Evolutionary conservation across 2,797 vertebrate species (phyloP), one percentile per base, ranked within the genome.

Genomic region (Phrynocephalus guinanensis): DNA sequence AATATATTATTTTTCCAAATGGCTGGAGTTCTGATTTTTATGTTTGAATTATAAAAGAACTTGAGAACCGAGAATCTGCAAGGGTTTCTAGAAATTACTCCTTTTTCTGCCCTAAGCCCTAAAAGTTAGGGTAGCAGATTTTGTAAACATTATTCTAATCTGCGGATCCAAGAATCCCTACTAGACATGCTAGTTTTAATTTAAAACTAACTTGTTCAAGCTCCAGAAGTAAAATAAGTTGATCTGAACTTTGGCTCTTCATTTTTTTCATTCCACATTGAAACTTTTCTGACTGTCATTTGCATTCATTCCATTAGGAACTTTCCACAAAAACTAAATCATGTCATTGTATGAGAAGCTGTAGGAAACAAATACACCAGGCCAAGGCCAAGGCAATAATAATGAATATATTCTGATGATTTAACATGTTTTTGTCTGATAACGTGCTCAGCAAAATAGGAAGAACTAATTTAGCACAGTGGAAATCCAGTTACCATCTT

Each of bases 371-470:
- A 28, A 13, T 38, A 20, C 44, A 63, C 2, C 15, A 56, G n/a
- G 13, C 66, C 82, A 44, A 87, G 76, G n/a, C 63, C 82, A 44
- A 87, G 76, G n/a, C 63, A 68, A 48, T 44, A 18, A 30, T 50
- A 15, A 33, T 33, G 11, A 56, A 52, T 56, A 1, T 22, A 68
- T 85, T 68, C 44, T 77, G n/a, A 56, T 83, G 9, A 11, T 28
- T 77, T 77, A 28, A 22, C 11, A 22, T 8, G 28, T 71, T 56
- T 68, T 71, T 79, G 33, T 1, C 60, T 22, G 28, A 30, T 48
- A 76, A 56, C 48, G 30, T 26, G 30, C 44, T 77, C 28, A 67
- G 73, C 24, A 84, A 85, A 75, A 30, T 56, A 56, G 24, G n/a
- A 18, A 67, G 83, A 70, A 70, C 26, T 76, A 44, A 20, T 16